Evolutionary conservation across 2,888 invertebrate genomes (phyloP).

Genomic region (Lissonota sp.): DNA sequence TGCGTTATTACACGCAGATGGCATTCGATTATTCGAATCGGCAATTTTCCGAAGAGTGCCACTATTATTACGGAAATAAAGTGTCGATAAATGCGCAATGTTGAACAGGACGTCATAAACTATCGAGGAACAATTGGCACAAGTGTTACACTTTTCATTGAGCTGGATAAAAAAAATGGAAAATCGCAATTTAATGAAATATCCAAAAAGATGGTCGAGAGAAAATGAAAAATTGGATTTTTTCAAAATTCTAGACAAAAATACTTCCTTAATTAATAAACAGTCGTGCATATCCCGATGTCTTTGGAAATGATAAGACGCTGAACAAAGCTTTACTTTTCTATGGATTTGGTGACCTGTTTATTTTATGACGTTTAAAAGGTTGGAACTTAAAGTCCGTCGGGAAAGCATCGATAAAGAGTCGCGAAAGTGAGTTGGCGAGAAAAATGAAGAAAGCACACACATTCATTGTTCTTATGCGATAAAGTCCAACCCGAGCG

Average conservation of each 20-base stretch:
- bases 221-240: too few relatives aligned
- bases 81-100: background rate
- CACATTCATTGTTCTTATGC: constrained; percentile 3
- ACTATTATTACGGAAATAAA: background rate
- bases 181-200: too few relatives aligned
- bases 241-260: too few relatives aligned
- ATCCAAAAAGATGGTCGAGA: too few relatives aligned
- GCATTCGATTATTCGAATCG: background rate
- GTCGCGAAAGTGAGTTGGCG: constrained; percentile 16
- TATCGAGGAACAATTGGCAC: too few relatives aligned
- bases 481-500: constrained; percentile 17
- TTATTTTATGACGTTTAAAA: background rate
- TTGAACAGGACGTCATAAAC: background rate
- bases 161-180: too few relatives aligned
- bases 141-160: too few relatives aligned
- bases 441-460: constrained; percentile 20
- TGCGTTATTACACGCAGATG: constrained; percentile 4
- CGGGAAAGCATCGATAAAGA: constrained; percentile 32
- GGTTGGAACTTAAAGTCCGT: background rate
- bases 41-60: background rate
- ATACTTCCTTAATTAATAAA: too few relatives aligned
- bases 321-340: too few relatives aligned
- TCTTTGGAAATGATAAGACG: too few relatives aligned
- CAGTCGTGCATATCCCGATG: too few relatives aligned
- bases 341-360: background rate